These are phyloP conservation scores for Ceratosolen fusciceps DNA, from an alignment of 1,140 invertebrate genomes.

Conservation along the genomic window DNA sequence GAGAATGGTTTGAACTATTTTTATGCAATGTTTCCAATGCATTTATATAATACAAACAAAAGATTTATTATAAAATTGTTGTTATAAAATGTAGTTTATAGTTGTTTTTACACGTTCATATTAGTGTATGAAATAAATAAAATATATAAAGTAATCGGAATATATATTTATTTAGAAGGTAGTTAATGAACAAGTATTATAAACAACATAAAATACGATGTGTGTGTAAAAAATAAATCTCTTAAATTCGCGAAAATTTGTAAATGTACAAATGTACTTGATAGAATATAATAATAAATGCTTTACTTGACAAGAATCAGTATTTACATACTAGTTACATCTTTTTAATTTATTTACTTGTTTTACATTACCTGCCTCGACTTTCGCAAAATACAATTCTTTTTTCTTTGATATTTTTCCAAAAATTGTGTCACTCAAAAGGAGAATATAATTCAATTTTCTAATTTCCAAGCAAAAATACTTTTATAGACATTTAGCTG, in stretches of 20 bases:
- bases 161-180: background rate
- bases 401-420: background rate
- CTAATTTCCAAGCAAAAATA: background rate
- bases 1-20: no score
- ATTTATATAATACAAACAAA: background rate
- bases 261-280: background rate
- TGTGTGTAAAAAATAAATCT: background rate
- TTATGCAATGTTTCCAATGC: no score
- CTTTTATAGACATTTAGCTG: background rate
- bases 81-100: background rate
- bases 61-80: background rate
- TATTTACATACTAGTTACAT: background rate
- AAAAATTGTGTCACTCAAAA: background rate
- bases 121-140: background rate
- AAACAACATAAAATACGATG: background rate
- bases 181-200: background rate
- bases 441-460: background rate
- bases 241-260: background rate
- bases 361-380: background rate
- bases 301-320: background rate
- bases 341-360: background rate
- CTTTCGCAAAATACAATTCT: background rate
- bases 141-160: background rate
- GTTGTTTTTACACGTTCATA: background rate
- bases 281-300: constrained; percentile 16